Base-by-base conservation (phyloP, 2,888 invertebrate genomes). In the Smittia aterrima region DNA sequence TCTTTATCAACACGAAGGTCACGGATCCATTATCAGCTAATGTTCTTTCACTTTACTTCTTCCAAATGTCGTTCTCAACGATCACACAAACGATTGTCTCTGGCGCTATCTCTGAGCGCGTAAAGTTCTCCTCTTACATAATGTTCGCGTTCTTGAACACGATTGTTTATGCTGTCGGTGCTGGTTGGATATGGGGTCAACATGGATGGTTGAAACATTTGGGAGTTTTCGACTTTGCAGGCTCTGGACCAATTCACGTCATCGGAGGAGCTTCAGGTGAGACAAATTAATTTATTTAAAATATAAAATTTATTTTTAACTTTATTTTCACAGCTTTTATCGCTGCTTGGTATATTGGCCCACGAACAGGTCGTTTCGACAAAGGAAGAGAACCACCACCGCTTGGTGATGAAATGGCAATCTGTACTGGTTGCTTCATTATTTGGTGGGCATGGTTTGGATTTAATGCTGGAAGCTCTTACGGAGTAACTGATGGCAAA, bases 401-500 rank as follows among this genome's bases (percentile, higher is more conserved):
- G 0, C 80, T 84, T 78, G 84, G 84, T 1, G 81, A 80, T 20
- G 84, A 84, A 0, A 84, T 84, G 16, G 84, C 84, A 77, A 82
- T 83, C 27, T 80, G 83, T 71, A 79, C 85, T 76, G 85, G 85
- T 6, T 80, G 84, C 73, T 85, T 85, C 77, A 84, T 85, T 79
- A 79, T 85, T 0, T 85, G 85, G 85, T 86, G 86, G 86, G 86
- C 86, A 1, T 86, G 86, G 86, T 80, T 86, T 2, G 86, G 85
- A 4, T 86, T 86, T 78, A 85, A 85, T 78, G 85, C 85, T 76
- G 86, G 86, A 66, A 38, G 62, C 18, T 20, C 53, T 24, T 72
- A 72, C 13, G 72, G 72, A 2, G 83, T 86, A 1, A 82, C 83
- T 9, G 84, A 83, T 13, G 79, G 82, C 74, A 85, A 84, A 77